Percentiles rank a stretch among this genome's conserved stretches.
Conservation (phyloP, 2,113 vertebrate genomes). For the Poeciliopsis turrubarensis region DNA sequence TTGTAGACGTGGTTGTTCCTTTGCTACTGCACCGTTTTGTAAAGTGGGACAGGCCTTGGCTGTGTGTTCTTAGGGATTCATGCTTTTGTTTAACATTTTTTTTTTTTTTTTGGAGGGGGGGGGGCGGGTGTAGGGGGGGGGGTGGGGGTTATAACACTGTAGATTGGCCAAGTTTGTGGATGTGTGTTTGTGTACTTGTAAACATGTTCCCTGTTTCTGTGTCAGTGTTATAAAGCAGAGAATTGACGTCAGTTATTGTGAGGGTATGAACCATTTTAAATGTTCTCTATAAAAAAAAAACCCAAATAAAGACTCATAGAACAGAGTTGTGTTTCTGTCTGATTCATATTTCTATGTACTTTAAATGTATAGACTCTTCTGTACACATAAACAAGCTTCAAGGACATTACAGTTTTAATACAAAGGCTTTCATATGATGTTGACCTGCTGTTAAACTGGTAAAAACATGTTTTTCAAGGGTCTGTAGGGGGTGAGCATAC, state of each 20-base stretch:
- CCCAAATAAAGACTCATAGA: conserved; percentile 81
- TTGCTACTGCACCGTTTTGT: conserved; percentile 79
- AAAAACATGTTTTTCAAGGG: too few species aligned
- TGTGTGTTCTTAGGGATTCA: conserved; percentile 72
- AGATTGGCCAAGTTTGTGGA: conserved; percentile 78
- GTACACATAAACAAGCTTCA: too few species aligned
- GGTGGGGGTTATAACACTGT: conserved; percentile 67
- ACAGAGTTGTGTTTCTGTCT: conserved; percentile 11
- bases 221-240: conserved; percentile 82
- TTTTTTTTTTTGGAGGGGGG: background rate
- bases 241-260: conserved; percentile 82
- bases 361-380: too few species aligned
- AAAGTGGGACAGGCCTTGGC: conserved; percentile 82
- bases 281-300: conserved; percentile 81
- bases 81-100: conserved; percentile 27
- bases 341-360: background rate
- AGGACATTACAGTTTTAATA: too few species aligned
- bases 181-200: conserved; percentile 82
- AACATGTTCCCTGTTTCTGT: conserved; percentile 81
- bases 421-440: too few species aligned
- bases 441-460: too few species aligned
- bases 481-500: too few species aligned
- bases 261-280: conserved; percentile 81
- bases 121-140: background rate
- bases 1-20: conserved; percentile 78